A percentile compares a stretch with the other conserved stretches of the same genome.
These are phyloP conservation scores for Homarus americanus DNA, from an alignment of 1,140 invertebrate genomes.

Conservation along the genomic window DNA sequence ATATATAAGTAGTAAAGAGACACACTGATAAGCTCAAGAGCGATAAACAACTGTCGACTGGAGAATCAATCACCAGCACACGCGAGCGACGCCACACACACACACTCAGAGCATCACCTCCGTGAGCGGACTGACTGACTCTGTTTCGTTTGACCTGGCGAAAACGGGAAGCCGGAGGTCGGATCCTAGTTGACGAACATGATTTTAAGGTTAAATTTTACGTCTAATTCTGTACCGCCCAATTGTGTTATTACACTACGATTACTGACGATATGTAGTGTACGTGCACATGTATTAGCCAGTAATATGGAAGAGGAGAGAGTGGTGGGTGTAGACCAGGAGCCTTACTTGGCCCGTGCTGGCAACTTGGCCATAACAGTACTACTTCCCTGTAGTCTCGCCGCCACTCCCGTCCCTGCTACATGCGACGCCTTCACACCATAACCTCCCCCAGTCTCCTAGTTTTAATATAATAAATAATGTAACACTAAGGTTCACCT, in stretches of 20 bases:
- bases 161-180: neutral
- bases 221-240: neutral
- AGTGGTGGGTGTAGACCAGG: no score
- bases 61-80: neutral
- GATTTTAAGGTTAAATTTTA: neutral
- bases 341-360: neutral
- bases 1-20: no score
- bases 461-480: neutral
- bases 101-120: neutral
- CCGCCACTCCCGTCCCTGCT: neutral
- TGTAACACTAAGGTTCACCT: neutral
- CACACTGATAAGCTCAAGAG: no score
- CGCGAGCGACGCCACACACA: neutral
- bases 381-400: neutral
- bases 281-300: no score
- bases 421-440: neutral
- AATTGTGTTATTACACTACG: no score
- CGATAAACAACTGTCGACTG: no score
- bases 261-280: no score
- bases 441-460: neutral
- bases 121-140: conserved; percentile 1
- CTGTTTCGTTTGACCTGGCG: neutral
- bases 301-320: no score
- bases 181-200: neutral
- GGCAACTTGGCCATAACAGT: conserved; percentile 1